Base-by-base conservation (phyloP, 2,888 invertebrate genomes). In the Habroteleia sp. region DNA sequence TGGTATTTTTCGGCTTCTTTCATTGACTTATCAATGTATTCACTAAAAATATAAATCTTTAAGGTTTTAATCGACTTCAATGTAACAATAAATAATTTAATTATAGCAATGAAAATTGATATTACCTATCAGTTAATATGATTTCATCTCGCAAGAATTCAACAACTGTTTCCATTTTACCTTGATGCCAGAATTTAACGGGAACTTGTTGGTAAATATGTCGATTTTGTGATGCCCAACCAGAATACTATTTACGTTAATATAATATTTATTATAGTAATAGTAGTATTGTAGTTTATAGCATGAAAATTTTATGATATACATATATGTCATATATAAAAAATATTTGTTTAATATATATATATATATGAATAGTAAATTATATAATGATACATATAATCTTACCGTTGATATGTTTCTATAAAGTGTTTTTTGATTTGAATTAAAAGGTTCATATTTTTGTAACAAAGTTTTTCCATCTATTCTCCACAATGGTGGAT, bases 401-500 rank as follows among this genome's bases (percentile, higher is more conserved):
- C 20, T 71, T 71, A 96, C 96, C 87, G 95, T 95, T 46, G 95
- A 95, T 90, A 95, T 95, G 91, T 95, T 96, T 84, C 93, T 92
- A 86, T 96, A 96, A 65, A 95, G 91, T 68, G 93, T 93, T 89
- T 93, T 93, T 66, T 95, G 95, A 86, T 94, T 93, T 83, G 95
- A 93, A 80, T 94, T 93, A 83, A 94, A 95, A 2, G 95, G 94
- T 86, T 95, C 94, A 83, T 94, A 95, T 87, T 95, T 95, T 89
- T 95, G 95, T 74, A 95, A 88, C 77, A 95, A 90, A 11, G 94
- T 93, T 89, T 94, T 95, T 0, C 95, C 95, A 87, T 97, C 97
- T 33, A 97, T 95, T 88, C 96, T 93, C 97, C 97, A 97, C 82
- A 97, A 93, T 3, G 94, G 92, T 3, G 96, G 97, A 92, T 93